These are phyloP conservation scores for Drosophila chauvacae DNA, from an alignment of 1,140 invertebrate genomes.

Conservation along the genomic window DNA sequence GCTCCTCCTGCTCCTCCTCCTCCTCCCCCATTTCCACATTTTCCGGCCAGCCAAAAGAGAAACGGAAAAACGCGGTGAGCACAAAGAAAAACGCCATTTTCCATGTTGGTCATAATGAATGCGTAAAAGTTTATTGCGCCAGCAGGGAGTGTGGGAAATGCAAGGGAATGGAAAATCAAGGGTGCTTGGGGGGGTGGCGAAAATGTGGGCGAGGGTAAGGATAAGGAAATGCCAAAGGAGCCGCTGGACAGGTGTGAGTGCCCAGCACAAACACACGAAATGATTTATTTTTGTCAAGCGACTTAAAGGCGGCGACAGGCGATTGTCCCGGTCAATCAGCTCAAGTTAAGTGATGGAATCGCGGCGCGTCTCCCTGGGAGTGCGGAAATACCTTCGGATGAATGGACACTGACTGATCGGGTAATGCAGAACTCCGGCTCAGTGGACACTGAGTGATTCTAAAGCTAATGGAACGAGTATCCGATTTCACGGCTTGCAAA, in stretches of 20 bases:
- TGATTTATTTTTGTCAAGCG: conserved; percentile 46
- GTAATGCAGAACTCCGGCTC: background rate
- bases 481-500: too few species aligned
- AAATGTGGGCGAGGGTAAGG: conserved; percentile 1
- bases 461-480: conserved; percentile 8
- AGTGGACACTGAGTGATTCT: background rate
- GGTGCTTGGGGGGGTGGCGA: background rate
- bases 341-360: conserved; percentile 34
- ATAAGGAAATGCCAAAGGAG: conserved; percentile 23
- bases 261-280: conserved; percentile 30
- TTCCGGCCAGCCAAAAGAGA: conserved; percentile 29
- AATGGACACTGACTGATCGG: conserved; percentile 24
- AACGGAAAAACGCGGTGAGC: conserved; percentile 41
- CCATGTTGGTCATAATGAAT: conserved; percentile 64
- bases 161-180: conserved; percentile 21
- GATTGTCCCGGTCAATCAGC: conserved; percentile 44
- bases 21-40: conserved; percentile 15
- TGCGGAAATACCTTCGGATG: background rate
- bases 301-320: conserved; percentile 19
- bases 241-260: conserved; percentile 44
- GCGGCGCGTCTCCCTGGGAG: background rate
- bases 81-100: conserved; percentile 62
- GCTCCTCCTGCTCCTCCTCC: too few species aligned
- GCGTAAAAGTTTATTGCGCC: conserved; percentile 60
- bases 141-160: conserved; percentile 24